Conservation (phyloP, 92 coral and sea anemone species). For the Ricordea florida region DNA sequence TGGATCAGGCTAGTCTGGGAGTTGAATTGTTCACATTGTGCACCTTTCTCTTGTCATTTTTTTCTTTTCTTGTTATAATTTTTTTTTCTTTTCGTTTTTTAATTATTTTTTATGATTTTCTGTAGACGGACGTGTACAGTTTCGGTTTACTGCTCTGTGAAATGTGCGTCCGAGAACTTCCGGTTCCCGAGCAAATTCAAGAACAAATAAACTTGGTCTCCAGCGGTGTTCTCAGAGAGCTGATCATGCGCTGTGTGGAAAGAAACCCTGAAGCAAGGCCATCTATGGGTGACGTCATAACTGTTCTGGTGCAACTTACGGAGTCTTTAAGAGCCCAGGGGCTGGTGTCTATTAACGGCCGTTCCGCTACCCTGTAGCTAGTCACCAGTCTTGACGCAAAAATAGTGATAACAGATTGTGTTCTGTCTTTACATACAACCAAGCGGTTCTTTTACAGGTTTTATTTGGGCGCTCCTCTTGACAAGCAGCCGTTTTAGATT, state of each 20-base stretch:
- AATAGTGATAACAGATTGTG: no score
- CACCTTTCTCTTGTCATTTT: no score
- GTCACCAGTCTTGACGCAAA: background rate
- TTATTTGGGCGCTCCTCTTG: no score
- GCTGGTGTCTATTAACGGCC: conserved; percentile 67
- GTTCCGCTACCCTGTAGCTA: conserved; percentile 72
- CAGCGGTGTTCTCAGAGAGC: conserved; percentile 88
- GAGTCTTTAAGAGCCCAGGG: conserved; percentile 58
- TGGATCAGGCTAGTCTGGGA: no score
- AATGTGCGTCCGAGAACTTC: conserved; percentile 94
- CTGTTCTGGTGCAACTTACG: conserved; percentile 63
- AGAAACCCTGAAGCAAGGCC: conserved; percentile 85
- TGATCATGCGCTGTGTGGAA: conserved; percentile 76
- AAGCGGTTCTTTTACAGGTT: no score
- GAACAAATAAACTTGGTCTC: conserved; percentile 88
- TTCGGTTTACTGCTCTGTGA: conserved; percentile 91
- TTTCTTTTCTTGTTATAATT: no score
- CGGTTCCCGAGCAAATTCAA: conserved; percentile 85
- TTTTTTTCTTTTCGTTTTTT: no score
- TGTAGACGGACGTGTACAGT: conserved; percentile 91
- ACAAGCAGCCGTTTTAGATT: no score
- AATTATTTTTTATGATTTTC: background rate
- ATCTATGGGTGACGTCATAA: conserved; percentile 67
- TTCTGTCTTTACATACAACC: no score
- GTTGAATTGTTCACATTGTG: no score